Base-by-base conservation (phyloP, 2,113 vertebrate species). In the Eleginops maclovinus region DNA sequence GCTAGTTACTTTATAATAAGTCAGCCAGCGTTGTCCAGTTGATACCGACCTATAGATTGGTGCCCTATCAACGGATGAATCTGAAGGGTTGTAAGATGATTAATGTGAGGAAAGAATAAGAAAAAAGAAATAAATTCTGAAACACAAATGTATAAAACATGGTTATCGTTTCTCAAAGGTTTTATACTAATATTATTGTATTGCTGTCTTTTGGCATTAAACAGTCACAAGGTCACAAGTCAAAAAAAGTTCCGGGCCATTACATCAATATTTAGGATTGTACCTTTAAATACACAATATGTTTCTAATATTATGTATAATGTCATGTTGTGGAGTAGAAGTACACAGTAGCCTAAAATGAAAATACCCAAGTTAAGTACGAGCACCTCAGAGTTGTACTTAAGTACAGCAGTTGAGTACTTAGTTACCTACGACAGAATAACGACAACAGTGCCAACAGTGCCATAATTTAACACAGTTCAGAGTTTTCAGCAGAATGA, bases 381-480 rank as follows among this genome's bases (percentile, higher is more conserved):
- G 43, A 49, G 61, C 22, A 15, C 31, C 31, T 36, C 31, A 36
- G 6, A 36, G 8, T 36, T 36, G 31, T 36, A 36, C 40, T 61
- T 22, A 63, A 26, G 26, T 4, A 47, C 10, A 31, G 14, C 44
- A 26, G 22, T 26, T 26, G 12, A 49, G 46, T 50, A 14, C 31
- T 36, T 7, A 8, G 5, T 36, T 36, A 36, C 31, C 8, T 36
- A 36, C 31, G 7, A 36, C 31, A 36, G 7, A 36, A 5, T 36
- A 7, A 36, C 8, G 31, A 36, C 31, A 36, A 36, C 31, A 50
- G 40, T 62, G n/a, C 60, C 2, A 79, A 72, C 26, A 69, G 26
- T 19, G 24, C 9, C 3, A 4, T 72, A 63, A 75, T 1, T 81
- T 26, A 82, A 56, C 43, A 63, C 51, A 84, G 75, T 64, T 49